Percentiles rank a stretch among this genome's conserved stretches.
Evolutionary conservation across 2,888 invertebrate genomes (phyloP).

Genomic region (Tipula vernalis): DNA sequence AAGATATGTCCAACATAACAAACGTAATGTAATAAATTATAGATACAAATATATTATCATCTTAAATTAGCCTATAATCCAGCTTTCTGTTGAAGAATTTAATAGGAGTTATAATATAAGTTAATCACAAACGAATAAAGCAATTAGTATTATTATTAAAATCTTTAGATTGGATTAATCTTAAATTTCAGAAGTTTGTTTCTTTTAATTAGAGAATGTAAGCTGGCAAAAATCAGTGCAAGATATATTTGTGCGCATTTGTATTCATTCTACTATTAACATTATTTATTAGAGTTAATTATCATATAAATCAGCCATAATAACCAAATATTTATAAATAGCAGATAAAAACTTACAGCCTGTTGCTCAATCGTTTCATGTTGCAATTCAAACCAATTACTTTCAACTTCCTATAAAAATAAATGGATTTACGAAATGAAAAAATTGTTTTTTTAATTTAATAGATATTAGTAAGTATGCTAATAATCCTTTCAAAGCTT

Average conservation of each 20-base stretch:
- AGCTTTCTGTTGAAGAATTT: neutral
- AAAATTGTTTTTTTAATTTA: neutral
- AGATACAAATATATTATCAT: neutral
- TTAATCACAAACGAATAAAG: neutral
- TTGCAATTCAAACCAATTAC: constrained; percentile 6
- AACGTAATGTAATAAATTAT: neutral
- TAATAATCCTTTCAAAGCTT: too few relatives aligned
- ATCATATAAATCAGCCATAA: neutral
- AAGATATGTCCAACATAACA: neutral
- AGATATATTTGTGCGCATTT: neutral
- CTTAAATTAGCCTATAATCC: neutral
- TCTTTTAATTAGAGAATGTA: neutral
- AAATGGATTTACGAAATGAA: neutral
- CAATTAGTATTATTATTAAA: neutral
- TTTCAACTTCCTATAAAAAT: constrained; percentile 9
- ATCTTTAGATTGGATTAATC: neutral
- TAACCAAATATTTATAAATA: neutral
- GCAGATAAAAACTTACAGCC: neutral
- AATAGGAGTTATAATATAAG: neutral
- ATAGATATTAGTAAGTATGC: too few relatives aligned
- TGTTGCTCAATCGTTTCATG: neutral
- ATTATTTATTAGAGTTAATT: neutral
- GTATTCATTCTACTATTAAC: neutral
- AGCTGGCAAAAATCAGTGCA: neutral
- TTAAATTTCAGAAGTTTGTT: neutral